A percentile compares a stretch with the other conserved stretches of the same genome.
phyloP scores from a whole-genome alignment of 1,140 invertebrate species.

The Meloidogyne exigua region DNA sequence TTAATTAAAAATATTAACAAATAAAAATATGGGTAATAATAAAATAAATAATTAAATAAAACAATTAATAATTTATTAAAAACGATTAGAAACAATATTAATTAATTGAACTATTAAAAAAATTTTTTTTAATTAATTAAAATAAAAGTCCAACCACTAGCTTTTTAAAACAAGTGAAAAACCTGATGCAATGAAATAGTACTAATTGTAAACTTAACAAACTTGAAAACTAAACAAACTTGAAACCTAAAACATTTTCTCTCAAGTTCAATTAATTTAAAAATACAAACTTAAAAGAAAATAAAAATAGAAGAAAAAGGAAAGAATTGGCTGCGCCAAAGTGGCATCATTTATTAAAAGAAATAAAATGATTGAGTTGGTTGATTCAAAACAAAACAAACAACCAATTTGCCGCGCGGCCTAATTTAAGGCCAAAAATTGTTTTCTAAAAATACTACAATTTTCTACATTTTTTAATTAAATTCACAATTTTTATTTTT shows the following conservation, averaged over 20 bases:
- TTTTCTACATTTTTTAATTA: background rate
- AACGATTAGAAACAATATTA: too few species aligned
- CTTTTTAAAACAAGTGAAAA: too few species aligned
- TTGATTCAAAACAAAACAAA: background rate
- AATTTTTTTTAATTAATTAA: too few species aligned
- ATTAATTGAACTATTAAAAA: too few species aligned
- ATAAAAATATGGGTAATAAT: too few species aligned
- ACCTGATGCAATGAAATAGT: too few species aligned
- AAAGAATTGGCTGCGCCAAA: too few species aligned
- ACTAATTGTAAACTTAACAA: background rate
- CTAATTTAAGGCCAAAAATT: background rate
- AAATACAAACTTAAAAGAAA: background rate
- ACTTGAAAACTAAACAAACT: background rate
- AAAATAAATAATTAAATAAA: too few species aligned
- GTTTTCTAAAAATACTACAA: constrained; percentile 2
- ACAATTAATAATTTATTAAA: too few species aligned
- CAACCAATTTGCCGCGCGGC: background rate
- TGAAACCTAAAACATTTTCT: too few species aligned
- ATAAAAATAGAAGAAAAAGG: background rate
- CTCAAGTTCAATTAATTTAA: background rate
- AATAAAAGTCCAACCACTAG: too few species aligned
- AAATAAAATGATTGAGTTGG: background rate
- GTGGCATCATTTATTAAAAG: background rate
- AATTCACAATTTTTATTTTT: background rate
- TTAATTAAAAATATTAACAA: too few species aligned